phyloP scores from a whole-genome alignment of 1,140 invertebrate genomes.

The Panonychus citri region DNA sequence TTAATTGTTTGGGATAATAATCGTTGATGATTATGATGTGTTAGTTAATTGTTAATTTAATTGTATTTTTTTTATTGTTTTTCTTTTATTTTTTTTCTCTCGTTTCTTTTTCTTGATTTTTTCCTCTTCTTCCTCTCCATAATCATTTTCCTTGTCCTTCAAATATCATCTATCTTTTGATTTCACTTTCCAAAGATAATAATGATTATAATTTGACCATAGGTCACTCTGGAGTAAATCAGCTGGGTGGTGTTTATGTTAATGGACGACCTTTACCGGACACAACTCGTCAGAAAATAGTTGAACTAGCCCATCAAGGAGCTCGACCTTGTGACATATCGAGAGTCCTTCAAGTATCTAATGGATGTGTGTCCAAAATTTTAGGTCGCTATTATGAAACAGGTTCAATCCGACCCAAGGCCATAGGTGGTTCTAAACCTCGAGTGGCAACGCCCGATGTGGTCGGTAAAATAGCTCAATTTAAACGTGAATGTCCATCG shows the following conservation, averaged over 20 bases:
- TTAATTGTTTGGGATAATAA: too few species aligned
- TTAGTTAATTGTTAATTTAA: too few species aligned
- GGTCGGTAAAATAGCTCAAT: constrained; percentile 77
- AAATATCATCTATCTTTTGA: background rate
- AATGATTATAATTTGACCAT: too few species aligned
- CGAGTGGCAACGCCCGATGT: constrained; percentile 83
- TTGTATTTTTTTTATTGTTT: too few species aligned
- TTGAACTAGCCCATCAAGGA: constrained; percentile 85
- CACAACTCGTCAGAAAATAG: constrained; percentile 77
- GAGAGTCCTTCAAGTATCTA: constrained; percentile 68
- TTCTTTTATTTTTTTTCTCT: background rate
- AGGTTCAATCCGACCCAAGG: constrained; percentile 81
- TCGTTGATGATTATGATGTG: too few species aligned
- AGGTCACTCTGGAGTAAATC: constrained; percentile 89
- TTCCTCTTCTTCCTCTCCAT: background rate
- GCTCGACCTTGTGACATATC: constrained; percentile 95
- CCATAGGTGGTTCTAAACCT: constrained; percentile 85
- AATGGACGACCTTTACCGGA: constrained; percentile 87
- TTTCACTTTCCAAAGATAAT: too few species aligned
- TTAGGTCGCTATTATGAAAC: constrained; percentile 92
- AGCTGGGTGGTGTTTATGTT: constrained; percentile 91
- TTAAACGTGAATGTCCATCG: constrained; percentile 85
- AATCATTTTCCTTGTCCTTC: background rate
- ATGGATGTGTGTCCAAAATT: constrained; percentile 85
- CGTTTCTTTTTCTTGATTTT: background rate